Percentiles rank a stretch among this genome's conserved stretches.
Conservation (phyloP, 2,888 invertebrate species). For the Pemphredon lugubris region DNA sequence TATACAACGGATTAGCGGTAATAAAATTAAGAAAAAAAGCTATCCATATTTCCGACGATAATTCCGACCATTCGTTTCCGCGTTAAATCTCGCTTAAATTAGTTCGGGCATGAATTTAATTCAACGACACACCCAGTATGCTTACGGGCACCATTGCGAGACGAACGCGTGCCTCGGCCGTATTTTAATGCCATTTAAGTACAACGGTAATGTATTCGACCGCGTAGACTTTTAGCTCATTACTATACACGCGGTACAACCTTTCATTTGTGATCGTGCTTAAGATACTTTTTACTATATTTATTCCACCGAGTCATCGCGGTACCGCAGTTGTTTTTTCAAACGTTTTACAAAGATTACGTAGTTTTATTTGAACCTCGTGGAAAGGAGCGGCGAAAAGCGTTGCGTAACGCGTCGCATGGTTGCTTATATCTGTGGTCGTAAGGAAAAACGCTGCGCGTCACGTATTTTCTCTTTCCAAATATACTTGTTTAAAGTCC, state of each 20-base stretch:
- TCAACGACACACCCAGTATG: conserved; percentile 31
- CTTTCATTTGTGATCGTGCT: conserved; percentile 34
- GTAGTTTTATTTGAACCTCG: neutral
- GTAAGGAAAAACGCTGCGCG: too few species aligned
- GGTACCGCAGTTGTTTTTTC: conserved; percentile 3
- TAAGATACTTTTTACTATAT: neutral
- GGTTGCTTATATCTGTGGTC: neutral
- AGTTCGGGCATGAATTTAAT: too few species aligned
- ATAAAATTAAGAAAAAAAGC: too few species aligned
- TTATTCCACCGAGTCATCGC: neutral
- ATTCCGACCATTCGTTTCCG: neutral
- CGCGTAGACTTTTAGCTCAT: conserved; percentile 18
- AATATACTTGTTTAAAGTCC: too few species aligned
- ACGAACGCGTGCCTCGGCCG: conserved; percentile 31
- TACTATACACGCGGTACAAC: conserved; percentile 42
- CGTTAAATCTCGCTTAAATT: neutral
- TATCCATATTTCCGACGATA: neutral
- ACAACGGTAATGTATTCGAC: conserved; percentile 49
- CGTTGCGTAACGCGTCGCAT: neutral
- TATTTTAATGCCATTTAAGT: conserved; percentile 66
- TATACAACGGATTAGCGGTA: too few species aligned
- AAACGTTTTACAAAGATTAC: neutral
- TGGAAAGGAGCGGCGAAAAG: neutral
- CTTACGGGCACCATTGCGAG: conserved; percentile 11
- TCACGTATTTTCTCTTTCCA: too few species aligned